Evolutionary conservation across 2,113 vertebrate genomes (phyloP).

Genomic region (Bolborhynchus lineola): DNA sequence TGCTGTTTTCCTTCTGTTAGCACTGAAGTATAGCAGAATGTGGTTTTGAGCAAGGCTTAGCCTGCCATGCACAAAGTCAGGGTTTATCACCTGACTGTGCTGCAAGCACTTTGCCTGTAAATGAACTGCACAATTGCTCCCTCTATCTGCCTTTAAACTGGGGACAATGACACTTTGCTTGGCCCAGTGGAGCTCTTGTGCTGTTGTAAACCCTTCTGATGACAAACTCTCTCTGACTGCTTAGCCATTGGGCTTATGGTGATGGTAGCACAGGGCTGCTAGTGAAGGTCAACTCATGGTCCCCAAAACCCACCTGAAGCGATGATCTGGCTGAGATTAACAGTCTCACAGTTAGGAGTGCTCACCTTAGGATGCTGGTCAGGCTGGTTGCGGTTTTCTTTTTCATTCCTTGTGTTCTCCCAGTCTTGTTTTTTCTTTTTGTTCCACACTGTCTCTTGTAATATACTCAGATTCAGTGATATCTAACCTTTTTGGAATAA

Average conservation of each 20-base stretch:
- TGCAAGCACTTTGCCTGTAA: fast-evolving
- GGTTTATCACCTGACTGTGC: background rate
- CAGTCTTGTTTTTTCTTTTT: background rate
- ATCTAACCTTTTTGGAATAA: background rate
- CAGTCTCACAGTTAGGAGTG: background rate
- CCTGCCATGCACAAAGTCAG: background rate
- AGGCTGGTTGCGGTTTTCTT: background rate
- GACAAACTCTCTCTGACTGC: background rate
- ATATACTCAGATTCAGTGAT: background rate
- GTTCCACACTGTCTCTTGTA: background rate
- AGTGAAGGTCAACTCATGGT: background rate
- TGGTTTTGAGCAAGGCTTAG: background rate
- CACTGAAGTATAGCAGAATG: background rate
- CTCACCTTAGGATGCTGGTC: background rate
- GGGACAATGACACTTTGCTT: background rate
- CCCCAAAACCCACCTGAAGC: background rate
- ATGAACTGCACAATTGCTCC: fast-evolving
- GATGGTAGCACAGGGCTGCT: background rate
- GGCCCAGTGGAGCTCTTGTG: background rate
- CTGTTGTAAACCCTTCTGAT: background rate
- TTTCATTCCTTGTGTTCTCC: background rate
- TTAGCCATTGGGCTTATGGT: background rate
- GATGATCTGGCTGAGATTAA: background rate
- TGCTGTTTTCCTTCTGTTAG: background rate
- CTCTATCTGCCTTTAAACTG: background rate